Base-by-base conservation (phyloP, 2,797 vertebrate genomes). In the Etheostoma perlongum region DNA sequence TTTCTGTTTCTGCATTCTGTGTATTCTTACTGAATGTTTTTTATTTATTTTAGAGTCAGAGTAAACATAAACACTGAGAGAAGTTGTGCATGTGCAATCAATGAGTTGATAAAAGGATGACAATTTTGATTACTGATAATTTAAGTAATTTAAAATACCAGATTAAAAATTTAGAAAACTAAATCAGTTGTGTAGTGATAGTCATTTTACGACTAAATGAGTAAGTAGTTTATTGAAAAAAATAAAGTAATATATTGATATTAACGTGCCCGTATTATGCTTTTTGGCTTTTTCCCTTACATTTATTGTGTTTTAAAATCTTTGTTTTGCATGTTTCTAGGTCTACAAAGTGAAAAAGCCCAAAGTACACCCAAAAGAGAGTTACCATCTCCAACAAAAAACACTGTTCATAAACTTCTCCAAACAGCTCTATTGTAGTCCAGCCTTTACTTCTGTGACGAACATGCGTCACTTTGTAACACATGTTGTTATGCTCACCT, bases 1-100 rank as follows among this genome's bases (percentile, higher is more conserved):
- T 62, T 36, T 72, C 25, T 59, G 46, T 55, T 48, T 81, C 40
- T 65, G 60, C 18, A 51, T 25, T 76, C 16, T 74, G 1, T 79
- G 21, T 30, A 30, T n/a, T 73, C 78, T 23, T 21, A n/a, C 15
- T 25, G 52, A 10, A 2, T 51, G 62, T 42, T 65, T 40, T 25
- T 47, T 40, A n/a, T 47, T 74, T 49, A 3, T 16, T 44, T 62
- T 36, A n/a, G n/a, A 58, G 13, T 21, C 8, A 19, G 33, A 12
- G 12, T 48, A 30, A 68, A 54, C 66, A 18, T 27, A 21, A 30
- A 42, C 21, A 30, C 30, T 72, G 27, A 53, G 25, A 57, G 11
- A 30, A 27, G 13, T n/a, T 48, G 27, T 61, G 33, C 33, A 36
- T 77, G 2, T 59, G n/a, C 36, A 63, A 47, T 69, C 9, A 60